Conservation (phyloP, 2,113 vertebrate species). For the Ciconia maguari region DNA sequence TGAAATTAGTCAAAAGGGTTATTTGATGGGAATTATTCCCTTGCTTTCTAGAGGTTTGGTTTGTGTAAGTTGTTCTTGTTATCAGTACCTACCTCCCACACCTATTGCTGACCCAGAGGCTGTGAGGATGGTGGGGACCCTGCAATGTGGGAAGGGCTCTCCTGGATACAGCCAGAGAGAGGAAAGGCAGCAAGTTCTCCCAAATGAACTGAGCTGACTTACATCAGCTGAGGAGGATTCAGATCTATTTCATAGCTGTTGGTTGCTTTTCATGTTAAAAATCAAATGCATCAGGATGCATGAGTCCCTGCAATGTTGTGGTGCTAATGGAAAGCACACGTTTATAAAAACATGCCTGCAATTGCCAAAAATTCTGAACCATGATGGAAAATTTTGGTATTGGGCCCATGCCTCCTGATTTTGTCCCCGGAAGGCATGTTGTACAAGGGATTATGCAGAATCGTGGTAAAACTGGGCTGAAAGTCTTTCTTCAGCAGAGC, state of each 20-base stretch:
- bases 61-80: not conserved
- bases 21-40: not conserved
- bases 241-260: not conserved
- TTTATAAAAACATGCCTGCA: not conserved
- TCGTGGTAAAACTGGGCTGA: not conserved
- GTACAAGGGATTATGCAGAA: not conserved
- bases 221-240: not conserved
- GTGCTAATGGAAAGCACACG: not conserved
- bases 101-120: fast-evolving
- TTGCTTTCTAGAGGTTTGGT: not conserved
- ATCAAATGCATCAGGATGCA: not conserved
- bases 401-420: not conserved
- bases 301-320: not conserved
- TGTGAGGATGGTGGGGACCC: not conserved
- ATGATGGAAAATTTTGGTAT: not conserved
- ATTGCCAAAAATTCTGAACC: not conserved
- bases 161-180: not conserved
- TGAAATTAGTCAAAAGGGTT: not conserved
- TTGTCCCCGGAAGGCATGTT: not conserved
- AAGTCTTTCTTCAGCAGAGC: not conserved
- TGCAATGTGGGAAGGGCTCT: not conserved
- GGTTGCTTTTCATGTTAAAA: not conserved
- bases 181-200: not conserved
- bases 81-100: not conserved
- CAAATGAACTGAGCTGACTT: not conserved